phyloP scores from a whole-genome alignment of 2,888 invertebrate species.

The Synergus umbraculus region DNA sequence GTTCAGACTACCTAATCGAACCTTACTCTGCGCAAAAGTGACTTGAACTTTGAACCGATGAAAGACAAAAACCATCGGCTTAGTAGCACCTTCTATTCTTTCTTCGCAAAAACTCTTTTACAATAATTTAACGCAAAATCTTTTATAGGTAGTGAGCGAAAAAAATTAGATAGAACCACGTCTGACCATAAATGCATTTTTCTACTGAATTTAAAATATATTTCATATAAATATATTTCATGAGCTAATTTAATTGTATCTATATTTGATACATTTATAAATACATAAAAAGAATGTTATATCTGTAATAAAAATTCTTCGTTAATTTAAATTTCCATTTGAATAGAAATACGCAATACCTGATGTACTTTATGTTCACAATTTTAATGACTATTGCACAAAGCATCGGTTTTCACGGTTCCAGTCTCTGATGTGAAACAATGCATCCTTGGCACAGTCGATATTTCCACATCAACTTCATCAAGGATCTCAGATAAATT shows the following conservation, averaged over 20 bases:
- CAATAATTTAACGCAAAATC: not conserved
- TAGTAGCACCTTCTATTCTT: not conserved
- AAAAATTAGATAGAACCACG: not conserved
- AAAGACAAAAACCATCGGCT: not conserved
- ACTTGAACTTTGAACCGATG: constrained; percentile 8
- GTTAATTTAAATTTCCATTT: not conserved
- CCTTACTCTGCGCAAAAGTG: constrained; percentile 1
- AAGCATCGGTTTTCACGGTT: constrained; percentile 28
- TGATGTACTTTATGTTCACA: not conserved
- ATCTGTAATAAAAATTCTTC: not conserved
- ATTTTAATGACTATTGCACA: constrained; percentile 21
- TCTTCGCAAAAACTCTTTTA: not conserved
- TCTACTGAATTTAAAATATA: not conserved
- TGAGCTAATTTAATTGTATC: too few relatives aligned
- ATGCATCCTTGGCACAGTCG: constrained; percentile 15
- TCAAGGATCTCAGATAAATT: constrained; percentile 11
- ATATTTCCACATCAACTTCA: constrained; percentile 17
- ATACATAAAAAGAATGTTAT: not conserved
- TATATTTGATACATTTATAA: too few relatives aligned
- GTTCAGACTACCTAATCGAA: constrained; percentile 16
- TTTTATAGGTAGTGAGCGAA: not conserved
- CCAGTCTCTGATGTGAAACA: constrained; percentile 6
- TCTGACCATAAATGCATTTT: not conserved
- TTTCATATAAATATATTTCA: too few relatives aligned
- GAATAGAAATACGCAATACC: not conserved